Percentiles rank a stretch among this genome's conserved stretches.
Evolutionary conservation across 2,113 vertebrate genomes (phyloP).

Genomic region (Eleginops maclovinus): DNA sequence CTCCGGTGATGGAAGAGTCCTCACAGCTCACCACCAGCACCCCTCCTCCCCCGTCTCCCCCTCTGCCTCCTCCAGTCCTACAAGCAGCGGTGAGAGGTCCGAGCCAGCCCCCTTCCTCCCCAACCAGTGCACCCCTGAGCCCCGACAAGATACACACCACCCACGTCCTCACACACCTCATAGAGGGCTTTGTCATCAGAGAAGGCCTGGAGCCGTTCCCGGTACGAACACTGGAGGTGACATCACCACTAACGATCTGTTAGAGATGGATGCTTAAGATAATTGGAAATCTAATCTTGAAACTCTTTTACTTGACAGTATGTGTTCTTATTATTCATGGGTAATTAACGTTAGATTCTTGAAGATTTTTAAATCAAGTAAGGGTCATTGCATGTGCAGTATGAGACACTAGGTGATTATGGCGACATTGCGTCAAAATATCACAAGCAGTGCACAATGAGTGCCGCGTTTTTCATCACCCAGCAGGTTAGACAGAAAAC

Average conservation of each 20-base stretch:
- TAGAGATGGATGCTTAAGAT: not conserved
- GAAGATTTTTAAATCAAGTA: no score
- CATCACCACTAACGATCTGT: not conserved
- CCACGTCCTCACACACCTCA: slow-evolving; percentile 93
- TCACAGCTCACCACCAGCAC: slow-evolving; percentile 81
- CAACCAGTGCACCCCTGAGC: slow-evolving; percentile 82
- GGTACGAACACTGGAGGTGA: slow-evolving; percentile 82
- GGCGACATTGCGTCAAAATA: no score
- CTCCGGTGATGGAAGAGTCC: slow-evolving; percentile 86
- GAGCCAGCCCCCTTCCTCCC: slow-evolving; percentile 82
- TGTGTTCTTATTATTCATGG: no score
- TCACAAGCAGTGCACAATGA: no score
- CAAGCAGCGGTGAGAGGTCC: slow-evolving; percentile 86
- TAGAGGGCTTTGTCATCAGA: slow-evolving; percentile 96
- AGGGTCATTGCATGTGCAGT: no score
- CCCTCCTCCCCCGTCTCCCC: slow-evolving; percentile 57
- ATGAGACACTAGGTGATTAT: no score
- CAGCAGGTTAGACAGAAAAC: no score
- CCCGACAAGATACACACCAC: slow-evolving; percentile 89
- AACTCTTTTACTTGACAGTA: not conserved
- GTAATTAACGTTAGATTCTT: no score
- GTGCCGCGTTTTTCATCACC: no score
- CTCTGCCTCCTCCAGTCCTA: slow-evolving; percentile 85
- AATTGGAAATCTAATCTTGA: not conserved
- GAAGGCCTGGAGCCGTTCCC: slow-evolving; percentile 94